Evolutionary conservation across 2,113 vertebrate genomes (phyloP).

Genomic region (Cichladusa arquata): DNA sequence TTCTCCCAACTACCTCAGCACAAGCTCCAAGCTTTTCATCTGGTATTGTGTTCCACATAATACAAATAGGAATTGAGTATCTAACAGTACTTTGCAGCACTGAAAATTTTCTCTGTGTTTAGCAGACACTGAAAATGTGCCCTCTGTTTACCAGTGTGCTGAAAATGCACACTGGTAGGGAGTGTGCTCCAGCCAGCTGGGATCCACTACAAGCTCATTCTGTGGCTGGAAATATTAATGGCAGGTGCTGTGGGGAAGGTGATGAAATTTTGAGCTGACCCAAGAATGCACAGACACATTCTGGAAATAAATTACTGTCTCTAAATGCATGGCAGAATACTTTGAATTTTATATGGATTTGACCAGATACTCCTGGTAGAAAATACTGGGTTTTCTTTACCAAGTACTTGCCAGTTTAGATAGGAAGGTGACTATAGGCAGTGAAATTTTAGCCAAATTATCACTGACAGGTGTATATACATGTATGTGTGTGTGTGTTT

Average conservation of each 20-base stretch:
- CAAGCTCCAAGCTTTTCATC: background rate
- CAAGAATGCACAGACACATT: background rate
- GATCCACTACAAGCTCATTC: background rate
- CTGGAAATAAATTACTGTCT: background rate
- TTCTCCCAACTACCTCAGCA: background rate
- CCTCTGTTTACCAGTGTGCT: background rate
- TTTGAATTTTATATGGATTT: background rate
- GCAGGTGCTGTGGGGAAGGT: background rate
- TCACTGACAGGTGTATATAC: background rate
- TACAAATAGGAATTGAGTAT: background rate
- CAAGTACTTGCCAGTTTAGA: background rate
- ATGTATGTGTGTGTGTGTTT: accelerated
- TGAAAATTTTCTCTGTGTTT: background rate
- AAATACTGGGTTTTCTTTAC: background rate
- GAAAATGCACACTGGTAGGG: background rate
- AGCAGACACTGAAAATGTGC: background rate
- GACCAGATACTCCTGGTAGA: background rate
- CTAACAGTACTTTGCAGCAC: background rate
- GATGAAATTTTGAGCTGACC: background rate
- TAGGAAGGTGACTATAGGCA: background rate
- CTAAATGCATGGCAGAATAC: background rate
- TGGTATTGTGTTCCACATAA: background rate
- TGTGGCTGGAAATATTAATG: background rate
- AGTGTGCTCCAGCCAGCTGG: background rate
- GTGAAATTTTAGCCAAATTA: background rate